A percentile compares a stretch with the other conserved stretches of the same genome.
phyloP scores from a whole-genome alignment of 2,888 invertebrate species.

The Timema podura region DNA sequence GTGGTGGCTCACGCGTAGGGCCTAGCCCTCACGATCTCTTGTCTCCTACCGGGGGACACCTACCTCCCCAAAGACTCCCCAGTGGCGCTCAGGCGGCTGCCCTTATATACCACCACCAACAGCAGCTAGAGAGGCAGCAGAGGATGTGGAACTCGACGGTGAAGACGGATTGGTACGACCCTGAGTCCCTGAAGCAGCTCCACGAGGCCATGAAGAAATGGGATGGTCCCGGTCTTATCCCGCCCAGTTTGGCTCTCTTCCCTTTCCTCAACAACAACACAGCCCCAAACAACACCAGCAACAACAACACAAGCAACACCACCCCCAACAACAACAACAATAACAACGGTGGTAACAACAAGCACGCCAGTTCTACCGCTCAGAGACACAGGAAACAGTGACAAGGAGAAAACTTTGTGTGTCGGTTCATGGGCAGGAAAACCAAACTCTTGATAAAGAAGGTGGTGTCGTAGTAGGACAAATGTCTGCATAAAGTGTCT shows the following conservation, averaged over 20 bases:
- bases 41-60: too few relatives aligned
- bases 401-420: too few relatives aligned
- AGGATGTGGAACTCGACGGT: conserved; percentile 16
- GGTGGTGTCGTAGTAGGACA: too few relatives aligned
- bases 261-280: not conserved
- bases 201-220: conserved; percentile 23
- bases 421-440: too few relatives aligned
- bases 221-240: conserved; percentile 1
- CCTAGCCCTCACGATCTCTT: not conserved
- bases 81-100: not conserved
- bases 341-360: not conserved
- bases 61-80: too few relatives aligned
- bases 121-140: conserved; percentile 27
- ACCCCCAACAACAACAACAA: conserved; percentile 2
- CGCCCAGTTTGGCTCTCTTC: conserved; percentile 8
- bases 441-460: too few relatives aligned
- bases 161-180: conserved; percentile 7
- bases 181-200: conserved; percentile 17
- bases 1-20: not conserved
- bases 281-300: not conserved
- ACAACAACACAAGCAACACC: conserved; percentile 10
- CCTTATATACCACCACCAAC: conserved; percentile 22
- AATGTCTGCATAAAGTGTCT: too few relatives aligned
- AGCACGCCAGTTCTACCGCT: too few relatives aligned
- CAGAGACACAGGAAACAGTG: too few relatives aligned